Evolutionary conservation across 53 echinoderm and acorn worm genomes (phyloP), one percentile per base, ranked within the genome.

Genomic region (Holothuria scabra): DNA sequence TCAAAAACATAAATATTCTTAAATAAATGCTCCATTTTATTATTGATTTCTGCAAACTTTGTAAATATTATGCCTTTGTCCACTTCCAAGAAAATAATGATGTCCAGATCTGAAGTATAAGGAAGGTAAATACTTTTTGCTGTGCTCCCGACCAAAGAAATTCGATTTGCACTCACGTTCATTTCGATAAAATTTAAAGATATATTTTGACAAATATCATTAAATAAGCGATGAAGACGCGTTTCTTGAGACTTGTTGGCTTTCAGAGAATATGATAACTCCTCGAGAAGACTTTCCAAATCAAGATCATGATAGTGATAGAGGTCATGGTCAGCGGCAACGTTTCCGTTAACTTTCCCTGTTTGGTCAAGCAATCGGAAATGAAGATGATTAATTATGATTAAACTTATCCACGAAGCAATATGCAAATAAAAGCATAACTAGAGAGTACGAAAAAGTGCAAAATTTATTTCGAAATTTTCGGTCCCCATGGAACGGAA

Each of bases 141-240:
- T 19, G 56, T 76, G n/a, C 76, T 76, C 11, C 76, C 76, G 1
- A 56, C 76, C 5, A 76, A 56, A 3, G 76, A 76, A 12, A 76
- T 22, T 12, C 76, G 76, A 49, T 56, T 69, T 14, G 38, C 41
- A 2, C 38, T 11, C 13, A 21, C 5, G 19, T 37, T 69, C 44
- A 34, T 37, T 41, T 69, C 9, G 32, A 41, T 4, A 2, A 69
- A 69, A n/a, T 33, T 33, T 2, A 34, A 69, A 13, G 41, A 33
- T 32, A 69, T 69, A 5, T 21, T 32, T 33, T 32, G 69, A 19
- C 35, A 30, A 21, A 69, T 33, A 34, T 69, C 69, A 14, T 69
- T 4, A 22, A 69, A 69, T 69, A 11, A 22, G 16, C 31, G 32
- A 33, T 10, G 21, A 37, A 69, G 41, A 7, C 12, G 35, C 22